Evolutionary conservation across 2,888 invertebrate species (phyloP), one percentile per base, ranked within the genome.

Genomic region (Schizaphis graminum): DNA sequence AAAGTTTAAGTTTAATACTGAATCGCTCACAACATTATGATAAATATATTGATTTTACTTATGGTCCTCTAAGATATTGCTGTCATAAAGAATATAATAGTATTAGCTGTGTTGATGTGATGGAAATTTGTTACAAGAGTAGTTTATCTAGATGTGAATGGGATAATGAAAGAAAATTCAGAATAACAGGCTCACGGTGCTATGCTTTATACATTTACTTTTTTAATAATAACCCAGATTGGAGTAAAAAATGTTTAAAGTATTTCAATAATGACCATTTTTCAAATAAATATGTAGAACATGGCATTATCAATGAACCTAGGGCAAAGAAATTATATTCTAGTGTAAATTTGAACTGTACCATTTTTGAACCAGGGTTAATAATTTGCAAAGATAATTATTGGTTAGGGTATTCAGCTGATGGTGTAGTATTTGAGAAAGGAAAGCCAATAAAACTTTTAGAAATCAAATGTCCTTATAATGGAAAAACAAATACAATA

Each of bases 401-500:
- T 67, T 67, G 67, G n/a, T 67, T 10, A 8, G 67, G 67, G 24
- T 67, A 67, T 13, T 67, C 11, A 67, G 67, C 67, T n/a, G 67
- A 67, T n/a, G n/a, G 28, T 67, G 28, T 67, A 2, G 67, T 67
- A 67, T n/a, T 67, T 67, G 67, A 67, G n/a, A 10, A 8, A n/a
- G n/a, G n/a, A 8, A 67, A n/a, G 10, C 13, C 13, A 11, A 67
- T 11, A n/a, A 67, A 67, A n/a, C 67, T 67, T n/a, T 13, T 67
- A 67, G 67, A n/a, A 67, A 67, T 67, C 26, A 67, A 67, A 67
- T 67, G 67, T 67, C 67, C 67, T n/a, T 67, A 67, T n/a, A 67
- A n/a, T 67, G 67, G 67, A 67, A 67, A 67, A 67, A n/a, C 67
- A n/a, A 67, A 67, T 67, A 28, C 67, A n/a, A 67, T 67, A 67